A percentile compares a stretch with the other conserved stretches of the same genome.
Conservation (phyloP, 2,888 invertebrate genomes). For the Nymphalis urticae region DNA sequence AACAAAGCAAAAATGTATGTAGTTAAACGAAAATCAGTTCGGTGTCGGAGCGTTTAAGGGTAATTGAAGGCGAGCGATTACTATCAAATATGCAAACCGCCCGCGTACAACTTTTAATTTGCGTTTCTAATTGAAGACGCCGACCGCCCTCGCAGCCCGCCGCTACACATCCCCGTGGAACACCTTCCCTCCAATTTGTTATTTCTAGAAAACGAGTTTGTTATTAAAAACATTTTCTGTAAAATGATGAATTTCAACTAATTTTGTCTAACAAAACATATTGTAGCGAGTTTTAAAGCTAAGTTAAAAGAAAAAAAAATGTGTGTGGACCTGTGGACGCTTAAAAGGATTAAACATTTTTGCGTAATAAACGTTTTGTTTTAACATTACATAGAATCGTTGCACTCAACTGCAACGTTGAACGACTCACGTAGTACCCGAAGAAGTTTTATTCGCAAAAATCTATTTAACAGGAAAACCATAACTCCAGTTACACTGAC, state of each 20-base stretch:
- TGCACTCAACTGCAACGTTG: too few relatives aligned
- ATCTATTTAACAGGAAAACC: too few relatives aligned
- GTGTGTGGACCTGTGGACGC: too few relatives aligned
- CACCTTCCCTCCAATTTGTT: not conserved
- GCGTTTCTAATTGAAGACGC: slow-evolving; percentile 14
- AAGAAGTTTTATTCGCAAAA: too few relatives aligned
- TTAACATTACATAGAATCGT: too few relatives aligned
- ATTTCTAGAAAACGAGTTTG: not conserved
- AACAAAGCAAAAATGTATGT: not conserved
- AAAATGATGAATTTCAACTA: not conserved
- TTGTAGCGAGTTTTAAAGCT: too few relatives aligned
- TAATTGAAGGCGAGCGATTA: slow-evolving; percentile 12
- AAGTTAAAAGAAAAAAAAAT: too few relatives aligned
- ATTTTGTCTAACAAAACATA: too few relatives aligned
- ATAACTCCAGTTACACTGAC: too few relatives aligned
- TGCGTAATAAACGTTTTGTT: too few relatives aligned
- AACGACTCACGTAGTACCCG: too few relatives aligned
- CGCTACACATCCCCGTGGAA: not conserved
- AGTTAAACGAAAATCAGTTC: slow-evolving; percentile 11
- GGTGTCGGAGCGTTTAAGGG: not conserved
- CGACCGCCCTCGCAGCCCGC: not conserved
- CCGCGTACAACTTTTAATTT: slow-evolving; percentile 10
- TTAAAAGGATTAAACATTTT: too few relatives aligned
- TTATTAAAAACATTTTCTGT: not conserved
- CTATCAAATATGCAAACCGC: slow-evolving; percentile 17